Conservation (phyloP, 2,888 invertebrate genomes). For the Pollenia griseotomentosa region DNA sequence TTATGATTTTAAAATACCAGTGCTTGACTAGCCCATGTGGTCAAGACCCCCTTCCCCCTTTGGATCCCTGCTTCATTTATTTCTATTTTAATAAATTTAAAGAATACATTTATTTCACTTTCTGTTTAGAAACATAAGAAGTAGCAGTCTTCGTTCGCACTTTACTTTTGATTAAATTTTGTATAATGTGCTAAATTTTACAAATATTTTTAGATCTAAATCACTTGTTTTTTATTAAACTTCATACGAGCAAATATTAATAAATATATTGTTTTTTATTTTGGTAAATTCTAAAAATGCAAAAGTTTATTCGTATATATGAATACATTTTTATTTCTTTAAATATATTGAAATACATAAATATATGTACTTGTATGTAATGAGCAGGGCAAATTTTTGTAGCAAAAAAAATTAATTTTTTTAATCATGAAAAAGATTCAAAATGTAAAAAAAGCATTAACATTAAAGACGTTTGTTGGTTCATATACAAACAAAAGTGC, state of each 20-base stretch:
- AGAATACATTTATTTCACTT: neutral
- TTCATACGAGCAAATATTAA: neutral
- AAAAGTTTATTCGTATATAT: neutral
- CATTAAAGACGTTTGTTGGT: too few species aligned
- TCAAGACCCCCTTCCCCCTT: too few species aligned
- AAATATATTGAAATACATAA: neutral
- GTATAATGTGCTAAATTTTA: slow-evolving; percentile 53
- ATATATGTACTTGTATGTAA: neutral
- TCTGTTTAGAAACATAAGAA: neutral
- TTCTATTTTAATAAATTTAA: neutral
- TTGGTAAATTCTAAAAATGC: too few species aligned
- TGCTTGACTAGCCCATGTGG: too few species aligned
- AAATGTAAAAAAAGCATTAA: too few species aligned
- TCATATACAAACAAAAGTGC: too few species aligned
- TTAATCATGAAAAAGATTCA: too few species aligned
- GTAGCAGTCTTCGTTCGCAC: neutral
- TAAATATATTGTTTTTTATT: too few species aligned
- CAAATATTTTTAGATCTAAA: neutral
- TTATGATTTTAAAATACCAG: too few species aligned
- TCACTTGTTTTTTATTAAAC: neutral
- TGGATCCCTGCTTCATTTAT: neutral
- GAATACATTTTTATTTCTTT: neutral
- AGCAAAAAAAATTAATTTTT: too few species aligned
- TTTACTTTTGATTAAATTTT: slow-evolving; percentile 60
- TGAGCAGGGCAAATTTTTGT: neutral